These are phyloP conservation scores for Dascyllus trimaculatus DNA, from an alignment of 2,113 vertebrate genomes.

Conservation along the genomic window DNA sequence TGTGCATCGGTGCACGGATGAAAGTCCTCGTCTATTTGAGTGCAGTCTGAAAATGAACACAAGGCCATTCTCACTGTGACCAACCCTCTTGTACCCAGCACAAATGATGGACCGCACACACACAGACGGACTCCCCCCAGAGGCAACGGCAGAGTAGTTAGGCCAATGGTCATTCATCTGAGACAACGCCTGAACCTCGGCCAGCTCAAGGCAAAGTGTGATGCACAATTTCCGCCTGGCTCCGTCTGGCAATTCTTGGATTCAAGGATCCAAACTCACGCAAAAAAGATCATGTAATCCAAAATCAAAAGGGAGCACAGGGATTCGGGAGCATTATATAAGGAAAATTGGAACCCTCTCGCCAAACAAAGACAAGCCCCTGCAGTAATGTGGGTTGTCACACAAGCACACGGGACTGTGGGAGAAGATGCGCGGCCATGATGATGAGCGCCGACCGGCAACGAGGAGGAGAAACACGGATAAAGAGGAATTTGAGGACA, in stretches of 20 bases:
- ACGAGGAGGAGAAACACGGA: slow-evolving; percentile 46
- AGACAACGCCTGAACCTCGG: slow-evolving; percentile 56
- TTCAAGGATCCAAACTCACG: slow-evolving; percentile 64
- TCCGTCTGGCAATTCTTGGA: slow-evolving; percentile 56
- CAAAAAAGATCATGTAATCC: slow-evolving; percentile 64
- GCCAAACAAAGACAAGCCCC: slow-evolving; percentile 72
- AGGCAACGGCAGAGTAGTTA: slow-evolving; percentile 52
- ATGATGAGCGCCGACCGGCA: slow-evolving; percentile 50
- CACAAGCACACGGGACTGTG: slow-evolving; percentile 58
- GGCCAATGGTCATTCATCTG: slow-evolving; percentile 67
- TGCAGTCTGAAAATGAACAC: slow-evolving; percentile 39
- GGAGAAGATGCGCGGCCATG: slow-evolving; percentile 49
- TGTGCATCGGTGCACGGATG: slow-evolving; percentile 4
- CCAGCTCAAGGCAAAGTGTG: slow-evolving; percentile 55
- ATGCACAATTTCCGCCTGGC: slow-evolving; percentile 57
- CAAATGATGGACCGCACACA: slow-evolving; percentile 23
- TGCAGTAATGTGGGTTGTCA: slow-evolving; percentile 70
- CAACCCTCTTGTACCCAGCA: background rate
- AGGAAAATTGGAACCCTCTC: slow-evolving; percentile 67
- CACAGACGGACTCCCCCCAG: slow-evolving; percentile 23
- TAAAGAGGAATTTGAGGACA: slow-evolving; percentile 60
- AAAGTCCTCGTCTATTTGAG: slow-evolving; percentile 17
- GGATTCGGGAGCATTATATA: slow-evolving; percentile 70
- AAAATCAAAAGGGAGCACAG: slow-evolving; percentile 57
- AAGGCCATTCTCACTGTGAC: slow-evolving; percentile 22